These are phyloP conservation scores for Perca fluviatilis DNA, from an alignment of 2,113 vertebrate genomes.

Conservation along the genomic window DNA sequence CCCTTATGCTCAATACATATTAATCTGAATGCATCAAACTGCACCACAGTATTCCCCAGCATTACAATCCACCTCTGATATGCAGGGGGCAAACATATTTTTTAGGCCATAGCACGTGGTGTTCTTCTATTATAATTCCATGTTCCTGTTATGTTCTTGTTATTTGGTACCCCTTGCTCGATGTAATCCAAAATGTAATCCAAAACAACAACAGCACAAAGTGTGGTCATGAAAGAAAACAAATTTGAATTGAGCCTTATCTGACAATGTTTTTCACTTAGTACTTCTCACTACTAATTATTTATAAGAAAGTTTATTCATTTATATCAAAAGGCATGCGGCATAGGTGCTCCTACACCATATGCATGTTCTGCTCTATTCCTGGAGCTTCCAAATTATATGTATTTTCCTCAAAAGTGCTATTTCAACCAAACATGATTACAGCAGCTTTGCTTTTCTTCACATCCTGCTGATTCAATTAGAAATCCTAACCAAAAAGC, in stretches of 20 bases:
- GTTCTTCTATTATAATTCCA: background rate
- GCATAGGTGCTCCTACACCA: conserved; percentile 16
- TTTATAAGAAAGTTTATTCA: too few relatives aligned
- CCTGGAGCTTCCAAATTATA: conserved; percentile 6
- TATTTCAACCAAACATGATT: conserved; percentile 16
- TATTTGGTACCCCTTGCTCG: background rate
- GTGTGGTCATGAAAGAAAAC: background rate
- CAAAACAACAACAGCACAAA: background rate
- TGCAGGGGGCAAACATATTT: background rate
- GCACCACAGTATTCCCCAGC: background rate
- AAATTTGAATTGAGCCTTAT: background rate
- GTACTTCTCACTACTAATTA: too few relatives aligned
- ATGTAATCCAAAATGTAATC: background rate
- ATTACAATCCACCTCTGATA: background rate
- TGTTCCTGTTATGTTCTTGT: background rate
- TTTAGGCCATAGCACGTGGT: too few relatives aligned
- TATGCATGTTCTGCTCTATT: conserved; percentile 8
- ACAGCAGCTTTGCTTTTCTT: conserved; percentile 32
- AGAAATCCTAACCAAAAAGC: conserved; percentile 48
- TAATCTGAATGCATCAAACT: conserved; percentile 21
- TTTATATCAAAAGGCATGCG: background rate
- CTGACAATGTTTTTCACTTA: background rate
- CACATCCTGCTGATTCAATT: conserved; percentile 56
- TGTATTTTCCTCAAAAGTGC: conserved; percentile 1
- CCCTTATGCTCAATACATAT: background rate